Base-by-base conservation (phyloP, 2,113 vertebrate species). In the Montifringilla adamsi region DNA sequence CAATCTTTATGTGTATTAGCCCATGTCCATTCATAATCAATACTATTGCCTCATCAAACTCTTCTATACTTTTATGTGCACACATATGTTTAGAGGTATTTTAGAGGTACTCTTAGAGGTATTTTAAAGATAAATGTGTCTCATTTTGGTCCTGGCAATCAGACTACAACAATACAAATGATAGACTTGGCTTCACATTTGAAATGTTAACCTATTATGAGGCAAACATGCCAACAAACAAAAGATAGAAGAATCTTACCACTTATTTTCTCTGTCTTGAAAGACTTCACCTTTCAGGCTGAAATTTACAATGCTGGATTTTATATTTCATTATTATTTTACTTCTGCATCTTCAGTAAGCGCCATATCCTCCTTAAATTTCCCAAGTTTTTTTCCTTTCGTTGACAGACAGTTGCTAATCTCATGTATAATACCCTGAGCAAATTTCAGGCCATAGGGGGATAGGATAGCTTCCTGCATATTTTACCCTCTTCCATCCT, bases 401-500 rank as follows among this genome's bases (percentile, higher is more conserved):
- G 24, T 81, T 96, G 95, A 92, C 94, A 94, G 96, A 78, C 89
- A 97, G 83, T 94, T 94, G 86, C 91, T 95, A 94, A 96, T 95
- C 91, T 94, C 89, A 63, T 68, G 73, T 94, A 33, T 92, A 92
- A 97, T 87, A 95, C 80, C 66, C 84, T 97, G 93, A 96, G 96
- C 69, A 97, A 94, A 96, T 97, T 96, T 89, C 95, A 97, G 91
- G 94, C 84, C 95, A 91, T 84, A 30, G 79, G 96, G 96, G 95
- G 72, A 97, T 95, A 94, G 63, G 84, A 78, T 23, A 67, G 84
- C 77, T 92, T 87, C 89, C 91, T 92, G 96, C 80, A 95, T 96
- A 95, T 96, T 82, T 96, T 95, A 89, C 52, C 17, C 23, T 13
- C 28, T 92, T 84, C 69, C 28, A 64, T 64, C 80, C 27, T 74